These are phyloP conservation scores for Halyomorpha halys DNA, from an alignment of 1,140 invertebrate species.

Conservation along the genomic window DNA sequence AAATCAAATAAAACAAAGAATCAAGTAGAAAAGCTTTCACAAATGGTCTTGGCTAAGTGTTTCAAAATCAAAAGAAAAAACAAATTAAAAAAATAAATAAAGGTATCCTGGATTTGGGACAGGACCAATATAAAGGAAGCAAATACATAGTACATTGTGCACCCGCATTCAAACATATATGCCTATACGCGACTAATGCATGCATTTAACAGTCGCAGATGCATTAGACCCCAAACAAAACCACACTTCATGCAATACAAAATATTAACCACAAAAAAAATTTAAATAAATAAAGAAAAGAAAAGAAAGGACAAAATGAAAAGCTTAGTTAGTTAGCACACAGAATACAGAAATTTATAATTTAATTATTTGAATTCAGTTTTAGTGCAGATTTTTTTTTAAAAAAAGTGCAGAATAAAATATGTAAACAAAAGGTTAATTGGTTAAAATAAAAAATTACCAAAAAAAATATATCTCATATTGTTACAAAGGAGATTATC, in stretches of 20 bases:
- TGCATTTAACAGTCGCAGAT: slow-evolving; percentile 6
- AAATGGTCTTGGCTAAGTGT: slow-evolving; percentile 28
- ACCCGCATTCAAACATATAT: slow-evolving; percentile 26
- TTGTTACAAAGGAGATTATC: too few species aligned
- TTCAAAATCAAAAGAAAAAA: slow-evolving; percentile 15
- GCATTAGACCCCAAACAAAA: slow-evolving; percentile 32
- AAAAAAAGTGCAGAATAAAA: too few species aligned
- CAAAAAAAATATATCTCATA: too few species aligned
- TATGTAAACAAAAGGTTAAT: too few species aligned
- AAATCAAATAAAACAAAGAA: slow-evolving; percentile 12
- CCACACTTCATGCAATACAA: slow-evolving; percentile 31
- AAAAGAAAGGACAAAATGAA: slow-evolving; percentile 28
- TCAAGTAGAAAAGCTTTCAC: slow-evolving; percentile 26
- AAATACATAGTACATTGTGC: slow-evolving; percentile 26
- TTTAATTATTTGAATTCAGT: neutral
- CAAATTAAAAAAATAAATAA: slow-evolving; percentile 21
- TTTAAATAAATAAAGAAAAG: slow-evolving; percentile 18
- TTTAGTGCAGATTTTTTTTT: too few species aligned
- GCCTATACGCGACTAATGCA: slow-evolving; percentile 12
- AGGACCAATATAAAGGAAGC: slow-evolving; percentile 21
- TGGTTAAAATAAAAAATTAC: too few species aligned
- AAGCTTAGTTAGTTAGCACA: slow-evolving; percentile 35
- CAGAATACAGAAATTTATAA: slow-evolving; percentile 9
- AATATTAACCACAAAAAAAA: slow-evolving; percentile 15
- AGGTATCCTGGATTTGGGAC: slow-evolving; percentile 2